Evolutionary conservation across 2,888 invertebrate species (phyloP), one percentile per base, ranked within the genome.

Genomic region (Hydrotaea cyrtoneurina): DNA sequence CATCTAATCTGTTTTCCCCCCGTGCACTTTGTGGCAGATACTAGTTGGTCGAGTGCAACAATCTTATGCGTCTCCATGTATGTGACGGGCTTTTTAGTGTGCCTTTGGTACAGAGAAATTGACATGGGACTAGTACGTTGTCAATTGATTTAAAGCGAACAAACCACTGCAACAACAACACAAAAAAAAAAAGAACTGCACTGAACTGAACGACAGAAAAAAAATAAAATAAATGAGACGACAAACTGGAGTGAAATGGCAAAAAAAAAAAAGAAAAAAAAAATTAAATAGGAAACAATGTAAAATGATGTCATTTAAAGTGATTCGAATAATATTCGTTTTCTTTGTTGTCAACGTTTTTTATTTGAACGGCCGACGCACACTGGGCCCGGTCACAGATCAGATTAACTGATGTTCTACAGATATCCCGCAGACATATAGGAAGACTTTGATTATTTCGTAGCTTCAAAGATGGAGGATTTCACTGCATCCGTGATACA

Each of bases 261-360:
- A 69, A 2, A 46, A 5, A 69, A 43, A 39, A 66, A 31, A 15
- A 69, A 69, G 8, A 46, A 5, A 69, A 43, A 39, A 66, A 31
- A 15, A 69, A 69, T 23, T 23, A 69, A 69, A 11, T 43, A 69
- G 69, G 46, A 69, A 69, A 69, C 66, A 66, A 66, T 43, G 66
- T 43, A 66, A 66, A 66, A 39, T 39, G 66, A 66, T 66, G 66
- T 66, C 66, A 66, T 43, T 66, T 66, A 66, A 66, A 17, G 66
- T n/a, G 66, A 43, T 43, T 36, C 66, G 39, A 66, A 19, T 64
- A 64, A 64, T 64, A 64, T 43, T 66, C 39, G 66, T 39, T 19
- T 66, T 66, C 66, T 66, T 66, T 66, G 66, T 66, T 43, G 66
- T 43, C 64, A 39, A 36, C n/a, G n/a, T n/a, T n/a, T n/a, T n/a